Conservation (phyloP, 2,888 invertebrate species). For the Taphrorychus bicolor region DNA sequence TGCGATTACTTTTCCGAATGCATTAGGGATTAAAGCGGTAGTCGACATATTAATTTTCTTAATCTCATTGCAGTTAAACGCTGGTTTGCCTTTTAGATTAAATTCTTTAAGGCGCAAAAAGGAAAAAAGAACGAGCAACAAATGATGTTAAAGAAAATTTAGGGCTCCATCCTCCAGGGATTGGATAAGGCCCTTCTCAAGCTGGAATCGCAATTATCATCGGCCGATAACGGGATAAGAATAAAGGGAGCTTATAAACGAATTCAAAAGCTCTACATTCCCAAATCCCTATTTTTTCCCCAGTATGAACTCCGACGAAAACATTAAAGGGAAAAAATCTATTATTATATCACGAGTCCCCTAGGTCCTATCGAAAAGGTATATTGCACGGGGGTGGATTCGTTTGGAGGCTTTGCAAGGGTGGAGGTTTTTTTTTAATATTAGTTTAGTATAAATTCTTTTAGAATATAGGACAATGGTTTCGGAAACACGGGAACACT, state of each 20-base stretch:
- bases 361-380: not conserved
- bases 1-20: constrained; percentile 23
- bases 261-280: constrained; percentile 9
- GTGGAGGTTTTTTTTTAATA: not conserved
- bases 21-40: constrained; percentile 18
- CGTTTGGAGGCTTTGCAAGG: not conserved
- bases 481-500: too few relatives aligned
- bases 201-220: constrained; percentile 2
- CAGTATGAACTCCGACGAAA: constrained; percentile 23
- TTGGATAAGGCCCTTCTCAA: not conserved
- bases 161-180: not conserved
- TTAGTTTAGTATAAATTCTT: not conserved
- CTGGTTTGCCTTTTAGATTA: not conserved
- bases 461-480: not conserved
- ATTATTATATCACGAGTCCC: constrained; percentile 24
- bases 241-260: constrained; percentile 1
- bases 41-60: constrained; percentile 9
- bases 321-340: constrained; percentile 24
- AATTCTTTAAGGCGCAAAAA: constrained; percentile 1
- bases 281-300: constrained; percentile 8
- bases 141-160: not conserved
- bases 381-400: not conserved
- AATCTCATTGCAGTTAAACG: not conserved
- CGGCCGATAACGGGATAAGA: constrained; percentile 6
- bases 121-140: not conserved